phyloP scores from a whole-genome alignment of 2,113 vertebrate genomes.

The Athene cunicularia region DNA sequence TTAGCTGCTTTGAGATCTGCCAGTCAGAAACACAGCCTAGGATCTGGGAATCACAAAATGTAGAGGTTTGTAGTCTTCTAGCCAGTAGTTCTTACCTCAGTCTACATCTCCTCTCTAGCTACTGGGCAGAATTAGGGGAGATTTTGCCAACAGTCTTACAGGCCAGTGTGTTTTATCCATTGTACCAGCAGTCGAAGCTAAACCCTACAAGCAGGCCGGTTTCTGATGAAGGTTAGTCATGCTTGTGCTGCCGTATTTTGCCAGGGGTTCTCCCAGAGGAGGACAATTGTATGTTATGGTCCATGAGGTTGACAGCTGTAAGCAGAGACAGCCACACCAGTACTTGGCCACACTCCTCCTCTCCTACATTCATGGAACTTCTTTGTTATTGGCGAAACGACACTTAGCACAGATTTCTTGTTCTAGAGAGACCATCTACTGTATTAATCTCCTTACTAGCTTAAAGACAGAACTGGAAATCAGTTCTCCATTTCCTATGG shows the following conservation, averaged over 20 bases:
- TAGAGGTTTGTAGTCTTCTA: background rate
- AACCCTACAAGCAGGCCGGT: background rate
- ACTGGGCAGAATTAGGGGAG: background rate
- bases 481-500: rapidly evolving
- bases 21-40: background rate
- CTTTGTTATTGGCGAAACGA: background rate
- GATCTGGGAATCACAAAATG: background rate
- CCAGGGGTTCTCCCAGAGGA: background rate
- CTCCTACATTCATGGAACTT: background rate
- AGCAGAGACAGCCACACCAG: background rate
- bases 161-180: background rate
- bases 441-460: background rate
- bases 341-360: background rate
- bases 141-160: background rate
- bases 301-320: background rate
- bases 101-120: background rate
- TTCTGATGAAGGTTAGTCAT: background rate
- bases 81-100: background rate
- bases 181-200: background rate
- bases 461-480: background rate
- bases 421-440: background rate
- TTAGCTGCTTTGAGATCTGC: background rate
- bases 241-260: background rate
- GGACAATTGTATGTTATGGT: background rate
- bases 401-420: background rate